Percentiles rank a stretch among this genome's conserved stretches.
Evolutionary conservation across 2,113 vertebrate genomes (phyloP).

Genomic region (Myrmecobius fasciatus): DNA sequence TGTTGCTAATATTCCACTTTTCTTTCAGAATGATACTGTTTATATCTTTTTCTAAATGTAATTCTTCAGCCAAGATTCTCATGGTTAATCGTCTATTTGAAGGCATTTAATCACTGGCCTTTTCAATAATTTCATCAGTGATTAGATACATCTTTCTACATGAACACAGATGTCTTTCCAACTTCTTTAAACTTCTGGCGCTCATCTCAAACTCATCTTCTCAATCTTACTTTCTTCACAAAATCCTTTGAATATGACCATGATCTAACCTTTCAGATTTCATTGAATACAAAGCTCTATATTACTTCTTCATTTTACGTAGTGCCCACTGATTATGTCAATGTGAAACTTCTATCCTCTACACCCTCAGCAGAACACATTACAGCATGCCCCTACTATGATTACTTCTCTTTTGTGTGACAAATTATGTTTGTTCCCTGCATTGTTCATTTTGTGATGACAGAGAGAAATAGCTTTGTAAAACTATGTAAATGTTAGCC

Average conservation of each 20-base stretch:
- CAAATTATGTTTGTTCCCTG: background rate
- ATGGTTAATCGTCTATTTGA: conserved; percentile 26
- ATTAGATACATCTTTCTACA: background rate
- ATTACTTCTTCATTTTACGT: conserved; percentile 48
- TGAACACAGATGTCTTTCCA: background rate
- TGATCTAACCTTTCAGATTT: conserved; percentile 44
- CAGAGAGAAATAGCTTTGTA: background rate
- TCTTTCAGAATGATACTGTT: conserved; percentile 5
- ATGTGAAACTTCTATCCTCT: background rate
- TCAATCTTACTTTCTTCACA: background rate
- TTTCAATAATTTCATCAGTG: background rate
- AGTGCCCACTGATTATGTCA: conserved; percentile 43
- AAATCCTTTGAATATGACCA: background rate
- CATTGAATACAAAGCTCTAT: conserved; percentile 47
- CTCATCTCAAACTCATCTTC: background rate
- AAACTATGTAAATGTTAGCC: background rate
- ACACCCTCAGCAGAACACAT: background rate
- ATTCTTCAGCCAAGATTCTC: background rate
- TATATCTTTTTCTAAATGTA: conserved; percentile 21
- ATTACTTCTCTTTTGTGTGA: background rate
- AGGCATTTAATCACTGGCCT: conserved; percentile 13
- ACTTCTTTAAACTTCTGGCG: conserved; percentile 21
- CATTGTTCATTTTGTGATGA: background rate
- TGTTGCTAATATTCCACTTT: background rate
- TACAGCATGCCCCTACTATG: background rate